Evolutionary conservation across 2,113 vertebrate genomes (phyloP), one percentile per base, ranked within the genome.

Genomic region (Eidolon helvum): DNA sequence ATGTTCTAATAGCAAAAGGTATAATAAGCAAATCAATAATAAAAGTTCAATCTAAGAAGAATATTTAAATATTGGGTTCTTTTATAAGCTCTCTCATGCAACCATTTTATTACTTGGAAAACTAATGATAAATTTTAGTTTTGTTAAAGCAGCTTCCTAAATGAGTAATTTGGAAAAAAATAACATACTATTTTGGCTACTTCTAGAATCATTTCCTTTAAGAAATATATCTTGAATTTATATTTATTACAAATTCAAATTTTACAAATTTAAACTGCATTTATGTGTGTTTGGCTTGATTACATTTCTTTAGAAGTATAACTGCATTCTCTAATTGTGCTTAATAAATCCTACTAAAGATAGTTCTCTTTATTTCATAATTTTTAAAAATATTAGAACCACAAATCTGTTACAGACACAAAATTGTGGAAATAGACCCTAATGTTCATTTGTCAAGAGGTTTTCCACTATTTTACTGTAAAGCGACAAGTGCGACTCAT

Each of bases 261-360:
- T 88, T 93, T 74, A 96, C 0, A 92, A 83, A 74, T 74, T 89
- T 7, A 92, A 83, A 69, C 5, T 30, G 16, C 7, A 90, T 93
- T 26, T 86, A 38, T 89, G 15, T 26, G 10, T 26, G 7, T 87
- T 91, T 79, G 26, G 16, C 8, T 95, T 87, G 57, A 91, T 83
- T 57, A 43, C 1, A 86, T 77, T 71, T 77, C 35, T 86, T 92
- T 92, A 45, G 10, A 87, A 50, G 15, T 16, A 4, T 84, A 65
- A n/a, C 45, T 96, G 7, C 11, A 69, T 87, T 90, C 83, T 90
- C 26, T 96, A 86, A 91, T 72, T 87, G 30, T 92, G 26, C 77
- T 84, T 71, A 91, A 75, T 66, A 94, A 95, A 90, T 80, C 7
- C 22, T 2, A 35, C 30, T 87, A 87, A 84, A 90, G 18, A 43